These are phyloP conservation scores for Hymenochirus boettgeri DNA, from an alignment of 2,113 vertebrate genomes.

Conservation along the genomic window DNA sequence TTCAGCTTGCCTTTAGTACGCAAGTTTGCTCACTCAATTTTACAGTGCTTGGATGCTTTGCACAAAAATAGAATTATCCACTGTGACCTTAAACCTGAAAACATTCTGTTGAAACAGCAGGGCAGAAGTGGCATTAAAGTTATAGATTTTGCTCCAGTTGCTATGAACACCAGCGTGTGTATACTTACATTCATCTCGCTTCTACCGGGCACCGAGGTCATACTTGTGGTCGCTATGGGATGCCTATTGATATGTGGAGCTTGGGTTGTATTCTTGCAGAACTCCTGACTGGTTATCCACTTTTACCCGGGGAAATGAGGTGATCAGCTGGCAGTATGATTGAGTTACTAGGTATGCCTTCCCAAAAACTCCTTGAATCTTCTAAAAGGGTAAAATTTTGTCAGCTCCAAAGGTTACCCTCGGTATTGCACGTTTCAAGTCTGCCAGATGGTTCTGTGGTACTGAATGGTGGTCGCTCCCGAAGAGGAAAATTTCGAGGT, in stretches of 20 bases:
- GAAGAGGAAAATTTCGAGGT: slow-evolving; percentile 87
- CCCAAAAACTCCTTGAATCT: slow-evolving; percentile 85
- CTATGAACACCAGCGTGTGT: slow-evolving; percentile 96
- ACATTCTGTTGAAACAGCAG: slow-evolving; percentile 96
- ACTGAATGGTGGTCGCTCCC: slow-evolving; percentile 86
- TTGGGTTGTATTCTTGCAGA: slow-evolving; percentile 97
- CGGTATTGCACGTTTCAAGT: slow-evolving; percentile 91
- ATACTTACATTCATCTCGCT: slow-evolving; percentile 96
- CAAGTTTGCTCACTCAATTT: slow-evolving; percentile 96
- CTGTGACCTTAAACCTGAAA: slow-evolving; percentile 98
- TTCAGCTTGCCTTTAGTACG: slow-evolving; percentile 96
- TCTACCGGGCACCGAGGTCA: slow-evolving; percentile 92
- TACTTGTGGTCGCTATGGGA: slow-evolving; percentile 83
- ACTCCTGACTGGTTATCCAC: slow-evolving; percentile 90
- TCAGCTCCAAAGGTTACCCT: slow-evolving; percentile 95
- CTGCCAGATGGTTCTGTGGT: slow-evolving; percentile 82
- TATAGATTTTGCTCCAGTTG: slow-evolving; percentile 97
- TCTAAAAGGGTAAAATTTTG: slow-evolving; percentile 96
- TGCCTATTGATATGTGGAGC: slow-evolving; percentile 99
- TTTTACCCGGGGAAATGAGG: slow-evolving; percentile 94
- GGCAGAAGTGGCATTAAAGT: slow-evolving; percentile 98
- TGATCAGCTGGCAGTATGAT: slow-evolving; percentile 96
- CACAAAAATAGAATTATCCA: slow-evolving; percentile 98
- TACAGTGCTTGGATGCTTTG: slow-evolving; percentile 94
- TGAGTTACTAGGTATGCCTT: slow-evolving; percentile 89